These are phyloP conservation scores for Temnothorax longispinosus DNA, from an alignment of 1,140 invertebrate genomes.

Conservation along the genomic window DNA sequence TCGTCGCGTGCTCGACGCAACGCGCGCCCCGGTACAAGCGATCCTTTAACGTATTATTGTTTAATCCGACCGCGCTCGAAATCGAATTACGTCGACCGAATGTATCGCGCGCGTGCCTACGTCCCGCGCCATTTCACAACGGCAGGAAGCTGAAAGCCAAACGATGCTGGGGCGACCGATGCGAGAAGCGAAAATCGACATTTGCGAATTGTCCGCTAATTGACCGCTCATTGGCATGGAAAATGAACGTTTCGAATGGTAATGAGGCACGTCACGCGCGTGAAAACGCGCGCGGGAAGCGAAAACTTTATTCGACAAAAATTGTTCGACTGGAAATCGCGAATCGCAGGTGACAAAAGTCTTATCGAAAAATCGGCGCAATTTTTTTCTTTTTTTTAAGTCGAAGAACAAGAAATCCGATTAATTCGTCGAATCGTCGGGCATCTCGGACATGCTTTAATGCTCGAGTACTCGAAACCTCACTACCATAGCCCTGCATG, in stretches of 20 bases:
- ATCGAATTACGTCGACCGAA: constrained; percentile 52
- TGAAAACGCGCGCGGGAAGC: neutral
- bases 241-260: constrained; percentile 17
- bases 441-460: neutral
- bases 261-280: constrained; percentile 7
- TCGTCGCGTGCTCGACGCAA: constrained; percentile 2
- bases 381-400: neutral
- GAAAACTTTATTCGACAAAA: neutral
- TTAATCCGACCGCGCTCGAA: constrained; percentile 58
- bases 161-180: constrained; percentile 13
- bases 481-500: neutral
- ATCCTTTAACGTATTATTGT: constrained; percentile 48
- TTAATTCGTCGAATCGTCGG: neutral
- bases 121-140: constrained; percentile 35
- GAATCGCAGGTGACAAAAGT: neutral
- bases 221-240: constrained; percentile 25
- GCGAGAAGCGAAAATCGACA: constrained; percentile 27
- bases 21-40: neutral
- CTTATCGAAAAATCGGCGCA: neutral
- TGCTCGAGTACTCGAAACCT: neutral
- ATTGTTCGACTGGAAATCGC: neutral
- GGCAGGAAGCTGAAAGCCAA: constrained; percentile 10
- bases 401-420: neutral
- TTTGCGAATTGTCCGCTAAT: constrained; percentile 47
- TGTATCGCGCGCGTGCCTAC: constrained; percentile 8